Evolutionary conservation across 1,140 invertebrate species (phyloP).

Genomic region (Heliothis virescens): DNA sequence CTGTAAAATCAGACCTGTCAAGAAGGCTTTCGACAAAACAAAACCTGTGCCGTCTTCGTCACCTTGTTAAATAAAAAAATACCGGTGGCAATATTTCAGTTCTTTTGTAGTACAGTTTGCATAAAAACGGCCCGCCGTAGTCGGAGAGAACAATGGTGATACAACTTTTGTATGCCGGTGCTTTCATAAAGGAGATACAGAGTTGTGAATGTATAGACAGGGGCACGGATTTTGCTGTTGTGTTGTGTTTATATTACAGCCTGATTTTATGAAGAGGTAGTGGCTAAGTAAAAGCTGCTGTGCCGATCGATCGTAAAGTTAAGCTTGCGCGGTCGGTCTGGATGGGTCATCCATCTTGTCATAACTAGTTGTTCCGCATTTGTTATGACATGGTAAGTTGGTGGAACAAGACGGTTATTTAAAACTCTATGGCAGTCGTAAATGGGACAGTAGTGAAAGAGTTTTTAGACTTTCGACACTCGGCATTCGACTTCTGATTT

Average conservation of each 20-base stretch:
- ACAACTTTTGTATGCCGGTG: conserved; percentile 30
- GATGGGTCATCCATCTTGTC: too few species aligned
- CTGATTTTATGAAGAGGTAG: not conserved
- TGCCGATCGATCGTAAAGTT: too few species aligned
- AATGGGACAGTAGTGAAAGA: too few species aligned
- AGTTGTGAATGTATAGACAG: not conserved
- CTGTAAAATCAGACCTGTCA: too few species aligned
- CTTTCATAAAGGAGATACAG: conserved; percentile 19
- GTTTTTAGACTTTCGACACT: too few species aligned
- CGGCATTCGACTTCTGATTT: too few species aligned
- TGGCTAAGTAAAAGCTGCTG: not conserved
- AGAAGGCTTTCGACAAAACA: not conserved
- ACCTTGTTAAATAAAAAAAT: conserved; percentile 24
- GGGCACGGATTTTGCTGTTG: not conserved
- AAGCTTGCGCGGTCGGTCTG: too few species aligned
- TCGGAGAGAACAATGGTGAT: conserved; percentile 5
- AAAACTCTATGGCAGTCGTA: too few species aligned
- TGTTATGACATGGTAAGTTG: too few species aligned
- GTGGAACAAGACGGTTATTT: too few species aligned
- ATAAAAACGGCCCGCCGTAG: conserved; percentile 9
- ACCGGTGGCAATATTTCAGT: conserved; percentile 24
- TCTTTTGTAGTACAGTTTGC: conserved; percentile 26
- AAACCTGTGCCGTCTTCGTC: not conserved
- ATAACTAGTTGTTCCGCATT: too few species aligned
- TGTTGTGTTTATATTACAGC: not conserved